Base-by-base conservation (phyloP, 2,113 vertebrate species). In the Chaetodon auriga region DNA sequence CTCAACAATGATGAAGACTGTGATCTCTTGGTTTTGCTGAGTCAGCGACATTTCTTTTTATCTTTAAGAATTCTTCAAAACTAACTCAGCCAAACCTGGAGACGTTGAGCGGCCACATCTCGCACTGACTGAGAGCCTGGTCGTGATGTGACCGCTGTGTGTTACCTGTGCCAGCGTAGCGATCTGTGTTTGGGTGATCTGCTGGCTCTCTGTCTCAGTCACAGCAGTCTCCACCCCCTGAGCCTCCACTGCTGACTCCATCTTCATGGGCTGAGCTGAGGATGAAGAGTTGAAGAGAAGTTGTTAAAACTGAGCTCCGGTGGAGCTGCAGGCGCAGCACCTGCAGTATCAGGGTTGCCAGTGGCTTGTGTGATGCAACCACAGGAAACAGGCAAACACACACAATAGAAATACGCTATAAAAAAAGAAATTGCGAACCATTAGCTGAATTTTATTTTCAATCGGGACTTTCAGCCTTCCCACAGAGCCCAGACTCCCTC, bases 211-310 rank as follows among this genome's bases (percentile, higher is more conserved):
- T 75, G 96, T 94, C 93, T 99, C 97, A 86, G 96, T 96, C 95
- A 97, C 96, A 93, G 97, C 97, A 94, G 96, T 95, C 91, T 99
- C 97, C 91, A 95, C 96, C 92, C 96, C 96, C 96, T 99, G 97
- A 94, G 95, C 96, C 95, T 99, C 98, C 93, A 94, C 96, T 94
- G 94, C 96, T 94, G 97, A 97, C 96, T 99, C 98, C 98, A 99
- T 99, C 96, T 97, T 98, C 97, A 98, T 98, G 96, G 96, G 97
- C 95, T 96, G 92, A 96, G 94, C 89, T 97, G 35, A 94, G 93
- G 57, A 71, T 0, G 16, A 9, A 86, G 55, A 77, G 30, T 30
- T 18, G 6, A 68, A 51, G 38, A 25, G 16, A 61, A 49, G 15
- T 8, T 18, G 35, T 78, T 61, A 60, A 14, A 65, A 45, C 25